Conservation (phyloP, 1,140 invertebrate genomes). For the Oncopodura yosiiana region DNA sequence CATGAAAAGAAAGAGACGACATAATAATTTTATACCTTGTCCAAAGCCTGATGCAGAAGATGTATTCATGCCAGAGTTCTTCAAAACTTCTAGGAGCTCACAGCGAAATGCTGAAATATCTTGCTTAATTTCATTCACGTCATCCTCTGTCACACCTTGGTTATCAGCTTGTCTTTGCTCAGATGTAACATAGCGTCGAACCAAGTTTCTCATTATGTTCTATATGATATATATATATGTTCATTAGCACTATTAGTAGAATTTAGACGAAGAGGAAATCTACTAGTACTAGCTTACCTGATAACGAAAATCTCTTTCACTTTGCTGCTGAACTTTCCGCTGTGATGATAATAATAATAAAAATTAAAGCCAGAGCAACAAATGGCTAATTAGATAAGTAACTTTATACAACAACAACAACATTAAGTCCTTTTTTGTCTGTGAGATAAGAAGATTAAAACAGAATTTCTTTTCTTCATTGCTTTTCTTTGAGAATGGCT, state of each 20-base stretch:
- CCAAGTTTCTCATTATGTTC: conserved; percentile 90
- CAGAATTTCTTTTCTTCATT: too few relatives aligned
- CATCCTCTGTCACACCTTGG: conserved; percentile 95
- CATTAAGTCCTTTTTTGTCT: too few relatives aligned
- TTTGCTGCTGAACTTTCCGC: conserved; percentile 80
- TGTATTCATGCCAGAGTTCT: conserved; percentile 85
- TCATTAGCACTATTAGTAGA: neutral
- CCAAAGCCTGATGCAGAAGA: conserved; percentile 64
- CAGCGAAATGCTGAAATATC: conserved; percentile 90
- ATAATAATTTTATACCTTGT: conserved; percentile 49
- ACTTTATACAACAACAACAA: too few relatives aligned
- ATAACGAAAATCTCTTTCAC: conserved; percentile 76
- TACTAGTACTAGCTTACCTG: conserved; percentile 47
- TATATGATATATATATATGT: conserved; percentile 40
- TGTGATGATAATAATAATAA: too few relatives aligned
- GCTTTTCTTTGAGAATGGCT: too few relatives aligned
- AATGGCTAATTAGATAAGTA: too few relatives aligned
- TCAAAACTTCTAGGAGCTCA: conserved; percentile 90
- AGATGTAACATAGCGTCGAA: conserved; percentile 88
- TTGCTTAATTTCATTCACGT: conserved; percentile 98
- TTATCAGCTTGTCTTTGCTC: conserved; percentile 87
- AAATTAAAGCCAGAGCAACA: too few relatives aligned
- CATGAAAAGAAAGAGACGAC: neutral
- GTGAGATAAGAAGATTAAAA: too few relatives aligned
- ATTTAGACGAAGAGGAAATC: neutral